Evolutionary conservation across 2,888 invertebrate species (phyloP), one percentile per base, ranked within the genome.

Genomic region (Cotesia congregata): DNA sequence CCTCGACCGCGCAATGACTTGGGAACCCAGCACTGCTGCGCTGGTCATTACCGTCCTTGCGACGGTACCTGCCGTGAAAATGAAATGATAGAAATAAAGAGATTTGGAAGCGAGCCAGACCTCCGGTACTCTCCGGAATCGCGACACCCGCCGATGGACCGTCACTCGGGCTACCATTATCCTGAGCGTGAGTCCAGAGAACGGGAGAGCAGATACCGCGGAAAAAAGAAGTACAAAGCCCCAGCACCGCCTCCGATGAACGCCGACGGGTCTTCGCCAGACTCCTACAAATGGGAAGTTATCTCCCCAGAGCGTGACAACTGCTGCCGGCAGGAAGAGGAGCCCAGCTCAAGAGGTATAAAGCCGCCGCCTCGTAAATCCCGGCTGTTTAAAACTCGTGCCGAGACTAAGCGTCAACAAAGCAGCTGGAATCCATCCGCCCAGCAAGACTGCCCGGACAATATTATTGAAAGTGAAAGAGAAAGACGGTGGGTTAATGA

Each of bases 181-280:
- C 87, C 90, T 65, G 90, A 90, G 78, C 89, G 90, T 64, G 88
- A 90, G 39, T 88, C 90, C 70, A 91, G 91, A 84, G 92, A 92
- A 78, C 90, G 89, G 80, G 87, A 87, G 74, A 85, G 82, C 74
- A 83, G 85, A 50, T 87, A 86, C 79, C 84, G 92, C 76, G 94
- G 94, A 85, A 94, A 94, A 83, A 94, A 95, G 87, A 95, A 95
- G 89, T 95, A 95, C 86, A 93, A 93, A 90, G 95, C 95, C 1
- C 95, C 95, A 17, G 92, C 93, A 77, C 94, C 94, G 75, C 92
- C 92, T 17, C 91, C 72, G 40, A 71, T 91, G 89, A 89, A 82
- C 65, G 81, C 76, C 5, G 83, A 92, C 75, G 92, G 91, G 82
- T 92, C 92, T 76, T 92, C 93, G 77, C 92, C 92, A 81, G 93